These are phyloP conservation scores for Matsumurasca onukii DNA, from an alignment of 1,140 invertebrate genomes.

Conservation along the genomic window DNA sequence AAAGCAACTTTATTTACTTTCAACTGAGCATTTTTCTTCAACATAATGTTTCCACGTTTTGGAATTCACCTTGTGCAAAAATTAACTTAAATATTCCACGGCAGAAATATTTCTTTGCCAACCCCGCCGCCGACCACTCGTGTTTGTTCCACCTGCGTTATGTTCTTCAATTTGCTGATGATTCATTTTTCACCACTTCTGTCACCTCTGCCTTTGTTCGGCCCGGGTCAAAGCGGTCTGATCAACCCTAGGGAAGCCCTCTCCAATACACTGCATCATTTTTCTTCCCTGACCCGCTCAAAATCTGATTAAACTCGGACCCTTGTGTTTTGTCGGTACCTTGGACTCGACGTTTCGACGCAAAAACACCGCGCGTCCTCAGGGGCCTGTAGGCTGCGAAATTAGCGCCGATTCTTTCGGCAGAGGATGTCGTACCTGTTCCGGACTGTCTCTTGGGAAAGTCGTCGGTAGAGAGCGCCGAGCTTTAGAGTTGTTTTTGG, in stretches of 20 bases:
- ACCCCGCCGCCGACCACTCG: too few relatives aligned
- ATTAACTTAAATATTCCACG: too few relatives aligned
- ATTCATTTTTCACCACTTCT: not conserved
- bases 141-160: too few relatives aligned
- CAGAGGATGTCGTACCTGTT: not conserved
- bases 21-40: too few relatives aligned
- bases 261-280: not conserved
- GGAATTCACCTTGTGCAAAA: too few relatives aligned
- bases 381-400: not conserved
- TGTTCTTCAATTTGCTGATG: not conserved
- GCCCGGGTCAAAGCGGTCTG: not conserved
- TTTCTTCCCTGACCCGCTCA: not conserved
- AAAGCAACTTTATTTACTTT: too few relatives aligned
- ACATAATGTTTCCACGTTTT: too few relatives aligned
- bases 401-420: not conserved
- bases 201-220: not conserved
- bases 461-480: too few relatives aligned
- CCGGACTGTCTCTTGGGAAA: too few relatives aligned
- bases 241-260: not conserved
- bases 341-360: not conserved
- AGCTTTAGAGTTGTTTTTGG: too few relatives aligned
- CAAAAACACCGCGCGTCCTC: too few relatives aligned
- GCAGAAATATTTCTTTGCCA: too few relatives aligned
- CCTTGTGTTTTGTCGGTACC: not conserved
- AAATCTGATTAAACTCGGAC: not conserved